Conservation (phyloP, 2,888 invertebrate species). For the Therioaphis trifolii region DNA sequence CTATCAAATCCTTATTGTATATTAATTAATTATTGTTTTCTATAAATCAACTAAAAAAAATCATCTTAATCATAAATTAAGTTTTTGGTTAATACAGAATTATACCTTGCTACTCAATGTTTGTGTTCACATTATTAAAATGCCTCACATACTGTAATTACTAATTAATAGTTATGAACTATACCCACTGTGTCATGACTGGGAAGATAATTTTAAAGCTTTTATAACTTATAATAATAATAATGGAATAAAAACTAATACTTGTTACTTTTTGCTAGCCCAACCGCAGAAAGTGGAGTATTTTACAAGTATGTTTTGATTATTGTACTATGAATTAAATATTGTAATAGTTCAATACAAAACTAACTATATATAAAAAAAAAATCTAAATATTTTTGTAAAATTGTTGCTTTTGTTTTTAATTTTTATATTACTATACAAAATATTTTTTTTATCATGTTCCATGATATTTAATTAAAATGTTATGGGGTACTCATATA, state of each 20-base stretch:
- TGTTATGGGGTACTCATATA: no score
- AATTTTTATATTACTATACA: no score
- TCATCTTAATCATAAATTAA: slow-evolving; percentile 6
- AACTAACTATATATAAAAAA: slow-evolving; percentile 63
- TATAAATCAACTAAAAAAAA: background rate
- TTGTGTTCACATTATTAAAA: slow-evolving; percentile 35
- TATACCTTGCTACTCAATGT: background rate
- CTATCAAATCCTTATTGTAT: slow-evolving; percentile 63
- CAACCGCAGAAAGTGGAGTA: slow-evolving; percentile 82
- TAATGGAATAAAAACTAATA: slow-evolving; percentile 47
- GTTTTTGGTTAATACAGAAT: background rate
- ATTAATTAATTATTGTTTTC: background rate
- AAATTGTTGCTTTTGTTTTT: no score
- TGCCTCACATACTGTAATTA: background rate
- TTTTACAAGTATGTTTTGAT: slow-evolving; percentile 78
- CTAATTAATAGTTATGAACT: slow-evolving; percentile 8
- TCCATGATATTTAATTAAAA: no score
- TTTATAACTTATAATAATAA: slow-evolving; percentile 15
- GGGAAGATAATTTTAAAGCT: slow-evolving; percentile 36
- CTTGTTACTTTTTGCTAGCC: slow-evolving; percentile 70
- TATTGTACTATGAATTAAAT: slow-evolving; percentile 26
- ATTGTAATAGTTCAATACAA: slow-evolving; percentile 64
- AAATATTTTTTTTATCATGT: no score
- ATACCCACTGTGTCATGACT: slow-evolving; percentile 17
- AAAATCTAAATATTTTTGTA: no score